Conservation (phyloP, 1,140 invertebrate species). For the Orchesella cincta region DNA sequence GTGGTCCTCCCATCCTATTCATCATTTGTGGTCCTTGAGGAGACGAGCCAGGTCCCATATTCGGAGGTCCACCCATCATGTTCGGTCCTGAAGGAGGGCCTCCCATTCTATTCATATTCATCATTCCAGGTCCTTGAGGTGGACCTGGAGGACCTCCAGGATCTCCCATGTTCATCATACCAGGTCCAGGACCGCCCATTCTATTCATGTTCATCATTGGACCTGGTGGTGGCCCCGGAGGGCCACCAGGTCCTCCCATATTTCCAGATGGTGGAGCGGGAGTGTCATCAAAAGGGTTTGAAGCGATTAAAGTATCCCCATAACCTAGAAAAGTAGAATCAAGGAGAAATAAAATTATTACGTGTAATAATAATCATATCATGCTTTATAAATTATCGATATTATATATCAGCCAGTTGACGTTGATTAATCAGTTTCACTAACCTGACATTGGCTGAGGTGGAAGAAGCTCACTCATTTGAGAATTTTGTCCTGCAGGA, state of each 20-base stretch:
- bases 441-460: constrained; percentile 70
- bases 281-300: constrained; percentile 93
- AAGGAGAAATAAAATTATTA: no score
- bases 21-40: no score
- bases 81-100: constrained; percentile 63
- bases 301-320: constrained; percentile 89
- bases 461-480: constrained; percentile 73
- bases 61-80: constrained; percentile 38
- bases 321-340: constrained; percentile 64
- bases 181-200: constrained; percentile 56
- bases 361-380: no score
- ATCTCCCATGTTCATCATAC: constrained; percentile 71
- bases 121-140: constrained; percentile 60
- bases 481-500: constrained; percentile 60
- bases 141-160: constrained; percentile 67
- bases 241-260: constrained; percentile 57
- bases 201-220: constrained; percentile 62
- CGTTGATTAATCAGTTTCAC: no score
- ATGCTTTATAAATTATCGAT: no score
- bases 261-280: constrained; percentile 66
- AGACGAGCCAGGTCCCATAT: constrained; percentile 18
- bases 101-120: constrained; percentile 63
- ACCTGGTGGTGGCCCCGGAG: constrained; percentile 61
- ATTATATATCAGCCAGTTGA: no score
- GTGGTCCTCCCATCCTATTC: no score